Percentiles rank a stretch among this genome's conserved stretches.
Evolutionary conservation across 2,113 vertebrate genomes (phyloP).

Genomic region (Thalassarche chlororhynchos): DNA sequence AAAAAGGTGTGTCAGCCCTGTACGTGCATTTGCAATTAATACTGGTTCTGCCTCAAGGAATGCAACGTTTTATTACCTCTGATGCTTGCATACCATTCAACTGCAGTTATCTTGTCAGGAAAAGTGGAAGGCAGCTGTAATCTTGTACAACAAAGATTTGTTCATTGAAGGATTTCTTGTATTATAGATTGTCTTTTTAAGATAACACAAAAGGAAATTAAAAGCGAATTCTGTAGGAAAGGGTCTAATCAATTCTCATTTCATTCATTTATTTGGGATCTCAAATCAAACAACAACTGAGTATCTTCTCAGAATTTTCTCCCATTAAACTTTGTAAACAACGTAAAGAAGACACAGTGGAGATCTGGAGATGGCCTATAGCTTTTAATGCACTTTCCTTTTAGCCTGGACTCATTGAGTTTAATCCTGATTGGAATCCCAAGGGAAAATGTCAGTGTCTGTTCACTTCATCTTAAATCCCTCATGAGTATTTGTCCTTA

Average conservation of each 20-base stretch:
- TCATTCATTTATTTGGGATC: background rate
- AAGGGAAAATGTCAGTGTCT: background rate
- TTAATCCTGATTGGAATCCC: conserved; percentile 37
- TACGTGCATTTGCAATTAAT: background rate
- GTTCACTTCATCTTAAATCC: conserved; percentile 25
- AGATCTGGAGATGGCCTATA: background rate
- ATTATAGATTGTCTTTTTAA: background rate
- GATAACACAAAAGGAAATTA: background rate
- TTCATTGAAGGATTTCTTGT: background rate
- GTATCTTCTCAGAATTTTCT: background rate
- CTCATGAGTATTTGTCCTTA: background rate
- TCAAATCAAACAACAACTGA: background rate
- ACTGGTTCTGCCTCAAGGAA: background rate
- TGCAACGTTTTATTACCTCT: background rate
- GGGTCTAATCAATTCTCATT: background rate
- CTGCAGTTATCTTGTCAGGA: background rate
- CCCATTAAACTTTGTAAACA: background rate
- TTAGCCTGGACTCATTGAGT: background rate
- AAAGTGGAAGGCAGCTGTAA: background rate
- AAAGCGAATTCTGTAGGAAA: background rate
- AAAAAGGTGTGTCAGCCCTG: background rate
- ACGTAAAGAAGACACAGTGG: background rate
- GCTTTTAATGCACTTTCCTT: background rate
- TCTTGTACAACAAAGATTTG: background rate
- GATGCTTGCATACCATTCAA: background rate